Base-by-base conservation (phyloP, 2,888 invertebrate species). In the Meganola albula region DNA sequence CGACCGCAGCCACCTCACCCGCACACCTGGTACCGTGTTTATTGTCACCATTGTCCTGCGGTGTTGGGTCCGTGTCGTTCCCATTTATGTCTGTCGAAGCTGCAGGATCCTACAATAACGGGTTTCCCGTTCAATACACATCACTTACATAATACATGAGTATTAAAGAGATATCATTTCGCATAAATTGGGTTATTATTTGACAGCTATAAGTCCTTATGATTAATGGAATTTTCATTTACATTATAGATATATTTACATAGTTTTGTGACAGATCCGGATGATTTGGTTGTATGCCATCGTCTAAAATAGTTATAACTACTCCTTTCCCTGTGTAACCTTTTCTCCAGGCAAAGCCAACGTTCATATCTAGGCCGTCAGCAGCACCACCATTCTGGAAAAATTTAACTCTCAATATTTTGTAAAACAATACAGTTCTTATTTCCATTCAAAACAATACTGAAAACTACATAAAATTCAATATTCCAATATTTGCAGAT, bases 21-120 rank as follows among this genome's bases (percentile, higher is more conserved):
- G 99, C 99, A 76, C 99, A 99, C 53, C 99, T 89, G 42, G 99
- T 99, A 25, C 99, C 99, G 74, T 99, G 98, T 88, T 98, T 98
- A 88, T 99, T 99, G 83, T 98, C 98, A 20, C 97, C 97, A 84
- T 98, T 97, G 87, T 98, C 97, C 76, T 97, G 93, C 9, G 99
- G 99, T 88, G 96, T 97, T 22, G 99, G 99, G 85, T 99, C 98
- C 55, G 93, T 93, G 77, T 99, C 98, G 76, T 97, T 95, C 61
- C 94, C 97, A 74, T 99, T 99, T 74, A 99, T 96, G 80, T 99
- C 99, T 27, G 93, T 95, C 61, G 98, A 98, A 36, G 99, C 98
- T 51, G 90, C 87, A 20, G 95, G 94, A 85, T 99, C 98, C 94
- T 97, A 53, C 36, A 53, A 53, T 56, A 47, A 44, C 31, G 33